Base-by-base conservation (phyloP, 37 sponge, comb jelly and placozoan species). In the Cladorhizidae sp. region DNA sequence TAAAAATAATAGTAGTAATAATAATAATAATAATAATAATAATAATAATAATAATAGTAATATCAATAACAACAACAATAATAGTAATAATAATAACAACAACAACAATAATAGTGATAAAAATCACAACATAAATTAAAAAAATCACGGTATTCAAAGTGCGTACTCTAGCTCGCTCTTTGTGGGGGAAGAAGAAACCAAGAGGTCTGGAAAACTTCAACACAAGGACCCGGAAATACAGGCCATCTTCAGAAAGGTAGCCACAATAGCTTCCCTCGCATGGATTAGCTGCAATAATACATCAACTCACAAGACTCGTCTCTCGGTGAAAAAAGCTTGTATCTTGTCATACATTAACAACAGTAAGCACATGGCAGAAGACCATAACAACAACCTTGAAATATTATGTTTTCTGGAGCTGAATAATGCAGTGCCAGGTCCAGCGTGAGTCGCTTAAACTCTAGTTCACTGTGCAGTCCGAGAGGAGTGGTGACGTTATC, bases 111-210 rank as follows among this genome's bases (percentile, higher is more conserved):
- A 59, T 6, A 59, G 7, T 6, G 28, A 59, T 28, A 26, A 23
- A 59, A 23, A 23, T 17, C 17, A 17, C 12, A 59, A 59, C 3
- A 59, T 38, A 76, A 11, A 76, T 11, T 36, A 35, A 28, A 2
- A n/a, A 57, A 38, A 76, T 36, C 26, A 56, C 6, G 62, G 12
- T 41, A 55, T 54, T 55, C 23, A 22, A 40, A 6, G 67, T 25
- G 29, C 67, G 63, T 59, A 91, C 92, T 70, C 65, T 82, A 6
- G 92, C 92, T 41, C 77, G 63, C 64, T 91, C 92, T 45, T 63
- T 86, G 78, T 91, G 92, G 33, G 83, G 84, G 38, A 82, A 91
- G 63, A 33, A 86, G n/a, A 88, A 77, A 6, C 82, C 88, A 8
- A 88, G 83, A 31, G 82, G 88, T 33, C 71, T 72, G 35, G 88